Conservation (phyloP, 2,113 vertebrate genomes). For the Poicephalus meyeri region DNA sequence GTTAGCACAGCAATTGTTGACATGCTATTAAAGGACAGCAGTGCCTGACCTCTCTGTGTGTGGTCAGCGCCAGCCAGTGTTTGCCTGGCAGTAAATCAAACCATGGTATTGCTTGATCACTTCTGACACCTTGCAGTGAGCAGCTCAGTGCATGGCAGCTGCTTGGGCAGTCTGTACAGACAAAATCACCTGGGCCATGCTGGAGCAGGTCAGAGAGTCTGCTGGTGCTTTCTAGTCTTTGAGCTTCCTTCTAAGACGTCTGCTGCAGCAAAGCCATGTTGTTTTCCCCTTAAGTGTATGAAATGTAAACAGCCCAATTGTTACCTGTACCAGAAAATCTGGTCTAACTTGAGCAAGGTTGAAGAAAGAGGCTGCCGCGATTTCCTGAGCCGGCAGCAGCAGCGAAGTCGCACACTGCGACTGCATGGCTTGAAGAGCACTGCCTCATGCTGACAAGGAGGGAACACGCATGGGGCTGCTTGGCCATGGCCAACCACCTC, state of each 20-base stretch:
- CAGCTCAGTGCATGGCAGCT: not conserved
- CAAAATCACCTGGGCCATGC: not conserved
- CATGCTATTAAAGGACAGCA: not conserved
- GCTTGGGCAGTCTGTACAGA: not conserved
- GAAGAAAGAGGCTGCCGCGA: not conserved
- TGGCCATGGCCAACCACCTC: not conserved
- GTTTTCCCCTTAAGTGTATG: not conserved
- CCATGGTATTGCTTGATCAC: not conserved
- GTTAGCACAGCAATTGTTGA: not conserved
- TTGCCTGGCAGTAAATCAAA: not conserved
- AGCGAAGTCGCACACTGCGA: fast-evolving
- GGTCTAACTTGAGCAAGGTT: constrained; percentile 9
- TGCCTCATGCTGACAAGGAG: not conserved
- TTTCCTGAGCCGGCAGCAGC: not conserved
- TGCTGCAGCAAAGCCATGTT: not conserved
- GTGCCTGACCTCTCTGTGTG: not conserved
- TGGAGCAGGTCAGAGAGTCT: not conserved
- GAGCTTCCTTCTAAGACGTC: not conserved
- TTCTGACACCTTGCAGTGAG: constrained; percentile 11
- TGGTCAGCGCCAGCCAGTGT: not conserved
- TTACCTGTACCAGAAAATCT: constrained; percentile 26
- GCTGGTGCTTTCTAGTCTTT: not conserved
- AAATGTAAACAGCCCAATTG: constrained; percentile 36
- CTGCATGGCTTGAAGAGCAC: not conserved
- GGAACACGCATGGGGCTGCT: not conserved